Evolutionary conservation across 2,113 vertebrate genomes (phyloP), one percentile per base, ranked within the genome.

Genomic region (Psephotus haematonotus): DNA sequence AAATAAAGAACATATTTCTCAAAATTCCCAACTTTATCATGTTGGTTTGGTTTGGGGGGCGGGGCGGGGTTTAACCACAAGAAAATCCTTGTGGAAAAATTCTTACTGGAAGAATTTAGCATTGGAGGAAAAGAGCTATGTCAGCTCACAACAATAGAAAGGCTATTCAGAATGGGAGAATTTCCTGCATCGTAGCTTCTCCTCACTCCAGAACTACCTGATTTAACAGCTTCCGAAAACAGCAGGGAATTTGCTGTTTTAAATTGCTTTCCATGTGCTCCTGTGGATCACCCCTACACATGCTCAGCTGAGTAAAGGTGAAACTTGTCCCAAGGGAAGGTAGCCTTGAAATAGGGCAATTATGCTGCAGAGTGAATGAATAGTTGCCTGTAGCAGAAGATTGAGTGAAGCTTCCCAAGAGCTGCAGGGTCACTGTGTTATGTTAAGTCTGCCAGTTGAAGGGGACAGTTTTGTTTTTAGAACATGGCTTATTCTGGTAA

Each of bases 321-420:
- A 96, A 97, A 95, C 74, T 49, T 96, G 77, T 82, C 95, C 91
- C 93, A 94, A 67, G 95, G 93, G 93, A 94, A 96, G 69, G 96
- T 89, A 76, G 86, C 88, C 72, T 84, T 85, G 86, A 97, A 95
- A 93, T 86, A 89, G 86, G 77, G 44, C 90, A 93, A 35, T 93
- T 94, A 87, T 63, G 49, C 52, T 91, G 62, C 86, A 92, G 77
- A 93, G 82, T 68, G 88, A 86, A 75, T 57, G 91, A 90, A 78
- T 0, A 77, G 57, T 76, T 0, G 7, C 88, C 83, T 91, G 86
- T 33, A 92, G 91, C 69, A 79, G 88, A 76, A 81, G 86, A 81
- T 22, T 87, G 93, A 95, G 65, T 39, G 74, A 95, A 68, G 67
- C 44, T 79, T 87, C 63, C 62, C 83, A 69, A 69, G 37, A 94